Evolutionary conservation across 2,888 invertebrate species (phyloP).

Genomic region (Belgica antarctica): DNA sequence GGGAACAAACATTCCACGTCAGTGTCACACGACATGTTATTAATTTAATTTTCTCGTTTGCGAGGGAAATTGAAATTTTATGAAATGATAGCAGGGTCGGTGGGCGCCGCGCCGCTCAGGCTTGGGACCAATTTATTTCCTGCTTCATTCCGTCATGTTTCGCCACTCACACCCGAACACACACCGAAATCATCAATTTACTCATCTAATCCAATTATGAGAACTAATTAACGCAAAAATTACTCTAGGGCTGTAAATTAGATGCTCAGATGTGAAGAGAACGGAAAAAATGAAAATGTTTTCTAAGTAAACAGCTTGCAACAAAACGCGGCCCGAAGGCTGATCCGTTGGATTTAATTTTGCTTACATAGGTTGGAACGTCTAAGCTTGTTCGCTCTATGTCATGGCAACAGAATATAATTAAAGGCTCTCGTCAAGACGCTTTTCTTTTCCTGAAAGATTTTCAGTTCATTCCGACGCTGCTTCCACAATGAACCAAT

Average conservation of each 20-base stretch:
- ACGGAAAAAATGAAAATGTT: not conserved
- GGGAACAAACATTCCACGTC: constrained; percentile 12
- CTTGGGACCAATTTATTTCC: not conserved
- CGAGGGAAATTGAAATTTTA: not conserved
- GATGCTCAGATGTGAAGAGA: not conserved
- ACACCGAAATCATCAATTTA: not conserved
- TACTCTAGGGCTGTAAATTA: not conserved
- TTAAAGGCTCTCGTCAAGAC: constrained; percentile 28
- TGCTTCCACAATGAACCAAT: constrained; percentile 30
- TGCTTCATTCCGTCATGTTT: not conserved
- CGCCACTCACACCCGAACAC: not conserved
- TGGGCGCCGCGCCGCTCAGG: too few relatives aligned
- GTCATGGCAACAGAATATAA: constrained; percentile 18
- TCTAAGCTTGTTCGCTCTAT: not conserved
- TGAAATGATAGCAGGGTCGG: not conserved
- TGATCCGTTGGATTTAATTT: not conserved
- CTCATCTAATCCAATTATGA: constrained; percentile 21
- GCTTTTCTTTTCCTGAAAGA: not conserved
- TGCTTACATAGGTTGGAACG: not conserved
- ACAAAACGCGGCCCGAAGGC: not conserved
- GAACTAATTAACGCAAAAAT: constrained; percentile 27
- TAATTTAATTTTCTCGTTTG: constrained; percentile 31
- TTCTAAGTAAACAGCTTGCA: not conserved
- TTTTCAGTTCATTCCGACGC: not conserved
- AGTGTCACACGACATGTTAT: constrained; percentile 31